Evolutionary conservation across 2,797 vertebrate species (phyloP).

Genomic region (Sylvia borin): DNA sequence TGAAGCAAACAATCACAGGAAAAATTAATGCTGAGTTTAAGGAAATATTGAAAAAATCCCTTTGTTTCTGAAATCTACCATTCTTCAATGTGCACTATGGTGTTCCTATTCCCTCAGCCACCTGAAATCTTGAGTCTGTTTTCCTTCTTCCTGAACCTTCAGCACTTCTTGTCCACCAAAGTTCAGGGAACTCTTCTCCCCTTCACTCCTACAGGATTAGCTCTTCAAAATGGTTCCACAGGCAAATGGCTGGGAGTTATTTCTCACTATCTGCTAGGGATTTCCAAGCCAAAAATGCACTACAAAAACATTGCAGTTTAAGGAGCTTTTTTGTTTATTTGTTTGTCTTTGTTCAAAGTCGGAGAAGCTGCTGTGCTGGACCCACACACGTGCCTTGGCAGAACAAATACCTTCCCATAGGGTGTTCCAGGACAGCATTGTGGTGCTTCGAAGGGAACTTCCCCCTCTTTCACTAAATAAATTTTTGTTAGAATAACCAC

Average conservation of each 20-base stretch:
- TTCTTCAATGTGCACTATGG: neutral
- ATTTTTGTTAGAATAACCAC: neutral
- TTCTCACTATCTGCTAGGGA: neutral
- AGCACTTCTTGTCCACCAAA: neutral
- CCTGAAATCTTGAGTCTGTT: neutral
- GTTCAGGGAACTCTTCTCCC: neutral
- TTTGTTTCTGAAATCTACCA: neutral
- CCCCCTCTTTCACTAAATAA: neutral
- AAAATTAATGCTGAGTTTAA: constrained; percentile 16
- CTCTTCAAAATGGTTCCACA: neutral
- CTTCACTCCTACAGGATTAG: neutral
- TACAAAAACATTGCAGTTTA: neutral
- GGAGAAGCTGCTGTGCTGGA: neutral
- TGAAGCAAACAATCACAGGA: constrained; percentile 7
- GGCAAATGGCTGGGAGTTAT: neutral
- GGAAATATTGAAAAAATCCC: neutral
- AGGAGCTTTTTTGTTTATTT: neutral
- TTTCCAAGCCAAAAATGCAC: neutral
- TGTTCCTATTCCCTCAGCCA: neutral
- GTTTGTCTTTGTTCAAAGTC: neutral
- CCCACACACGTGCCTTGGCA: neutral
- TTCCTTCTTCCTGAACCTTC: neutral
- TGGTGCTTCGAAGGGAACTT: neutral
- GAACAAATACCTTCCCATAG: constrained; percentile 17
- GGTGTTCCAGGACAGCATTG: neutral